These are phyloP conservation scores for Uria lomvia DNA, from an alignment of 2,113 vertebrate species.

Conservation along the genomic window DNA sequence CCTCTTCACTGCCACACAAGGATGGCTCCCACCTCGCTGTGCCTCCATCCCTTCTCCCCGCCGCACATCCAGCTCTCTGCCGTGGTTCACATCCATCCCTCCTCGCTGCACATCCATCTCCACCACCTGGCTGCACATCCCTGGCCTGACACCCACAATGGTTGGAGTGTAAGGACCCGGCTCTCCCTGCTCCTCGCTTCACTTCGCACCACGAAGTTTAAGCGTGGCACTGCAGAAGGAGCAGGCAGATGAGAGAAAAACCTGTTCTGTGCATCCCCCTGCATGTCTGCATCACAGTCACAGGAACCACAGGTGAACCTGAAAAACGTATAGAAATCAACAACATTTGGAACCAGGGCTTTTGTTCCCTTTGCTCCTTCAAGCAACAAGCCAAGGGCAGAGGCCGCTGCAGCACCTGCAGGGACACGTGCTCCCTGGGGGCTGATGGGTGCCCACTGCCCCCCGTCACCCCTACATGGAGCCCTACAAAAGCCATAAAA, in stretches of 20 bases:
- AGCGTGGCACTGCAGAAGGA: not conserved
- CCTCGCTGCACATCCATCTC: not conserved
- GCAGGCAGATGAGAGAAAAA: not conserved
- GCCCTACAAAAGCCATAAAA: not conserved
- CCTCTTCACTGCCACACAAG: not conserved
- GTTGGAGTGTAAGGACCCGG: not conserved
- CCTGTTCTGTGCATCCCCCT: not conserved
- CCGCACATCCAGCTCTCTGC: not conserved
- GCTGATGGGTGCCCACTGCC: not conserved
- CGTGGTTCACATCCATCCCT: no score
- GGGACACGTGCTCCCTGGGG: not conserved
- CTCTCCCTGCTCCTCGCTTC: not conserved
- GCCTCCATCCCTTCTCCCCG: not conserved
- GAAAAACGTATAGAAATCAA: not conserved
- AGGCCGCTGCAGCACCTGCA: not conserved
- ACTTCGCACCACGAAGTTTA: fast-evolving
- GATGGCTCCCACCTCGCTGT: no score
- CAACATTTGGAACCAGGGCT: not conserved
- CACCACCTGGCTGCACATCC: not conserved
- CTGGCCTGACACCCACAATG: not conserved
- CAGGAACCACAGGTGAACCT: not conserved
- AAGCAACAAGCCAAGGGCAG: not conserved
- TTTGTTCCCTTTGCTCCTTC: not conserved
- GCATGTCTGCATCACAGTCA: not conserved
- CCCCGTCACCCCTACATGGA: not conserved